Base-by-base conservation (phyloP, 2,888 invertebrate species). In the Thymelicus sylvestris region DNA sequence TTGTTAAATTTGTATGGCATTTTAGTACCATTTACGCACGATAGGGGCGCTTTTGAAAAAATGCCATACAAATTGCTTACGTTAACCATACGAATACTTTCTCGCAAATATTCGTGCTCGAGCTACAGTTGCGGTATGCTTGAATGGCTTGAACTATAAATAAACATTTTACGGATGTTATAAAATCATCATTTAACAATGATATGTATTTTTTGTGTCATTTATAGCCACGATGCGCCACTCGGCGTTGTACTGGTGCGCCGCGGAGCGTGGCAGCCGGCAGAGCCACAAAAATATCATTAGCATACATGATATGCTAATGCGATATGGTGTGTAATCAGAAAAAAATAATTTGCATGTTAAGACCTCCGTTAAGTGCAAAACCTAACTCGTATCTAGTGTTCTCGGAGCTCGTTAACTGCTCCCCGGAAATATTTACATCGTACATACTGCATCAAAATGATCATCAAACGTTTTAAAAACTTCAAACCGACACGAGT, bases 271-370 rank as follows among this genome's bases (percentile, higher is more conserved):
- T 69, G 38, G 7, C 47, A 5, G 19, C 57, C 64, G 38, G 7
- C 47, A 5, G 19, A 60, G 12, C 15, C 24, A 44, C 55, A 50
- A 48, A 44, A 67, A 50, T 38, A 64, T 38, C 15, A 19, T 60
- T 24, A 38, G 47, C 64, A 41, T 59, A 59, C 55, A 55, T 24
- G 55, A 39, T 60, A 65, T 50, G 69, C 50, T 47, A 64, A 69
- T 69, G 48, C 39, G 47, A 24, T 52, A 24, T 31, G 31, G 13
- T 57, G 24, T 44, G 59, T 48, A 64, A 64, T 38, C 63, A 69
- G 39, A 69, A 69, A 69, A 69, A 63, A 69, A 63, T 15, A 55
- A 69, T 69, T 69, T 57, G 57, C 69, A 69, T 69, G 8, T 48
- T 39, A 64, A 69, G 69, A 69, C 57, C 55, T 48, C 62, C 15